Conservation (phyloP, 2,113 vertebrate genomes). For the human region DNA sequence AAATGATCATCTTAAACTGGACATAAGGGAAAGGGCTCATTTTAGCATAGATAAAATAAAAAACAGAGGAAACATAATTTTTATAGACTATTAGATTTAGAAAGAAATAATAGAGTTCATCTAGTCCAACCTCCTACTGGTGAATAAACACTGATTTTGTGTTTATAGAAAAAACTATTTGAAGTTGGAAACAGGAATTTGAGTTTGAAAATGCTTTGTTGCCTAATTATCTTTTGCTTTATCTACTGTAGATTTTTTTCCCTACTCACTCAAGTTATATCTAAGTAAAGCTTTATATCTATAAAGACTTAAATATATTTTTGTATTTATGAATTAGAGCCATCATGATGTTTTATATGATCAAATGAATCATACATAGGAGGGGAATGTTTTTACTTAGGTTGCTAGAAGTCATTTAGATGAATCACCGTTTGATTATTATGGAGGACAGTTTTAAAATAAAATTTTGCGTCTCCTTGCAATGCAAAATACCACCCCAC, state of each 20-base stretch:
- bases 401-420: neutral
- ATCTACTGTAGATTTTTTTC: conserved; percentile 46
- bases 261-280: conserved; percentile 25
- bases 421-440: conserved; percentile 23
- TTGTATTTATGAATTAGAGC: conserved; percentile 23
- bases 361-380: neutral
- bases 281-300: conserved; percentile 30
- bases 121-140: conserved; percentile 71
- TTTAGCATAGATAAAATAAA: conserved; percentile 33
- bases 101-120: conserved; percentile 68
- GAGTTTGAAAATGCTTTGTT: conserved; percentile 74
- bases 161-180: conserved; percentile 79
- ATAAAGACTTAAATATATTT: conserved; percentile 43
- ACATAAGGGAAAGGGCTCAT: conserved; percentile 1
- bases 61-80: conserved; percentile 60
- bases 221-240: conserved; percentile 72
- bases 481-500: neutral
- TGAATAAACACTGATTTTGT: conserved; percentile 78
- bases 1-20: conserved; percentile 40
- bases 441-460: neutral
- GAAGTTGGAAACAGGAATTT: conserved; percentile 79
- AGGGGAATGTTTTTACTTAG: conserved; percentile 35
- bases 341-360: neutral
- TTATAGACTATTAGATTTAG: conserved; percentile 66
- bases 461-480: neutral